phyloP scores from a whole-genome alignment of 2,113 vertebrate species.

The Ictidomys tridecemlineatus region DNA sequence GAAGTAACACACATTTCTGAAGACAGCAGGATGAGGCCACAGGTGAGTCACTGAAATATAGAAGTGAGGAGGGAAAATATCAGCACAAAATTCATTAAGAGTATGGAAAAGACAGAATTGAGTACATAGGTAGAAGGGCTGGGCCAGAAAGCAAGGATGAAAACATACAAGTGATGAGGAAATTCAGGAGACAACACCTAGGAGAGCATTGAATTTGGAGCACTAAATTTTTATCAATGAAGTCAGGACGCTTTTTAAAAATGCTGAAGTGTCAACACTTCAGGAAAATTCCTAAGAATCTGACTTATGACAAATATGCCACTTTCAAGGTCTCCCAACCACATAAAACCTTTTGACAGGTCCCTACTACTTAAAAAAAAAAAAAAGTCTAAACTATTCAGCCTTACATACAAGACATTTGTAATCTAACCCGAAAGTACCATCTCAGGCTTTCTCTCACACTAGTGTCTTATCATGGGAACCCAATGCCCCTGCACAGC shows the following conservation, averaged over 20 bases:
- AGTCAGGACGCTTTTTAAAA: not conserved
- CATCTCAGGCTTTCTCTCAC: not conserved
- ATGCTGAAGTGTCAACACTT: not conserved
- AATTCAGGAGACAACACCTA: not conserved
- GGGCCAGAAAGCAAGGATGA: not conserved
- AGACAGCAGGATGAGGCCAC: not conserved
- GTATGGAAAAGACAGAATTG: not conserved
- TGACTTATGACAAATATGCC: not conserved
- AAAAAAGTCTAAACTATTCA: not conserved
- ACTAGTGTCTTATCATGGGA: not conserved
- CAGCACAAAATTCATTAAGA: not conserved
- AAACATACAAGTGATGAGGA: not conserved
- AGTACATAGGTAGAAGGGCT: not conserved
- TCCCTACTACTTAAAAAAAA: conserved; percentile 51
- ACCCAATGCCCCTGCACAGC: not conserved
- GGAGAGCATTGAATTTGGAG: not conserved
- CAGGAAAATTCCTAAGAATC: conserved; percentile 9
- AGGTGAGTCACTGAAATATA: not conserved
- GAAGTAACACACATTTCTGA: conserved; percentile 11
- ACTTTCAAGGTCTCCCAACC: not conserved
- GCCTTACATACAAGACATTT: not conserved
- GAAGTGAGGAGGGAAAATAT: not conserved
- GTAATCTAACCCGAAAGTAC: not conserved
- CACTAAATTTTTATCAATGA: not conserved
- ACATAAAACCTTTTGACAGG: not conserved